Base-by-base conservation (phyloP, 1,140 invertebrate genomes). In the Teleogryllus occipitalis region DNA sequence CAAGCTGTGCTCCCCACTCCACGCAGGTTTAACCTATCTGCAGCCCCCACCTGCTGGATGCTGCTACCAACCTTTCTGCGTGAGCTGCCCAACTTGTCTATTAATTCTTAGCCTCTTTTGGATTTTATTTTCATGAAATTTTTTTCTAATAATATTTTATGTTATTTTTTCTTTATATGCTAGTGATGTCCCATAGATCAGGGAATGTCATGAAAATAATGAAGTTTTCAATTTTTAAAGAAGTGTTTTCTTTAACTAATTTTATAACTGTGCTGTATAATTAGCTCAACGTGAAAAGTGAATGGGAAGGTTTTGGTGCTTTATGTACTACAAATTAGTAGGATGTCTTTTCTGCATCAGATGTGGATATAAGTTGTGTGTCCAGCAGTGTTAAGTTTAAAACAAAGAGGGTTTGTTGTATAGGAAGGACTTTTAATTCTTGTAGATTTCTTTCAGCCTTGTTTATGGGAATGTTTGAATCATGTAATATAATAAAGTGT, bases 1-100 rank as follows among this genome's bases (percentile, higher is more conserved):
- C 76, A 39, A 47, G 47, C 8, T 21, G 74, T 21, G 49, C 77
- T 22, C 80, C 77, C 12, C 80, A 81, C 47, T 79, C 77, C 74
- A 81, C 80, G 8, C 79, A 80, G 49, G 79, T 77, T 74, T 80
- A 80, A 78, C 48, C 18, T 49, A 21, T 22, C 65, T 65, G 54
- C 54, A 65, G 54, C 54, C 54, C 18, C 54, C 27, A 12, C 21
- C 10, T 75, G 74, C 46, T 75, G 74, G 21, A 75, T 21, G 54
- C 54, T 65, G 54, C 54, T 14, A 65, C 54, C 54, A 14, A 65
- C 54, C 54, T 65, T 65, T 65, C 54, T 65, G 18, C 18, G 54
- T 65, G 54, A 65, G 54, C 54, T 65, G 54, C 10, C 27, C 18
- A 65, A 65, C 54, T 65, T 18, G 54, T 65, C 18, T 65, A 14